Base-by-base conservation (phyloP, 2,888 invertebrate genomes). In the Halictus ligatus region DNA sequence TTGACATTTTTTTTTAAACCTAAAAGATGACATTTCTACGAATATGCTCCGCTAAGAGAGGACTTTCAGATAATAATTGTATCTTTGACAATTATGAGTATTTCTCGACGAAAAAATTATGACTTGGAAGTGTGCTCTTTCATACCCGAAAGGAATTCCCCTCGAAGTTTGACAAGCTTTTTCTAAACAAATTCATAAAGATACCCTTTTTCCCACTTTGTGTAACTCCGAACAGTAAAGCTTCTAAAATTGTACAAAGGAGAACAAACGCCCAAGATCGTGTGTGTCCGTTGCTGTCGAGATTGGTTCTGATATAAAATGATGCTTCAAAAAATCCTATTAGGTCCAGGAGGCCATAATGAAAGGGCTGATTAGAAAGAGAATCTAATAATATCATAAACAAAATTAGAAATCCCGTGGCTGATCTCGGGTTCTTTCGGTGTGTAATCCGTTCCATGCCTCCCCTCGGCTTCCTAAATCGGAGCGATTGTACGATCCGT, bases 401-500 rank as follows among this genome's bases (percentile, higher is more conserved):
- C 50, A 78, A 48, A 69, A 48, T 50, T 21, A 13, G 29, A 13
- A 12, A 73, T 35, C 43, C 8, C 25, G 15, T 40, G 46, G 67
- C 35, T 25, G 64, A n/a, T 72, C 76, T 50, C 54, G 73, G 76
- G 72, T 83, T 78, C 35, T 85, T 85, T 83, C 85, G 54, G n/a
- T 29, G 43, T 67, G 79, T 83, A 86, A 86, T 86, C 78, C 72
- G 77, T 84, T 78, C 85, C 64, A 21, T 60, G 75, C 73, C 75
- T 73, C 81, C 78, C 82, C 71, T 73, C 83, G 78, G 72, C 64
- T 81, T 88, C 88, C 85, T 89, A 88, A 84, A 89, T 91, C 89
- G 88, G 91, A 91, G 92, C 92, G 92, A 93, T 93, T 93, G 93
- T 93, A 91, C 92, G 93, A 92, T 88, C 92, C 92, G 92, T 93